These are phyloP conservation scores for Picathartes gymnocephalus DNA, from an alignment of 2,113 vertebrate genomes.

Conservation along the genomic window DNA sequence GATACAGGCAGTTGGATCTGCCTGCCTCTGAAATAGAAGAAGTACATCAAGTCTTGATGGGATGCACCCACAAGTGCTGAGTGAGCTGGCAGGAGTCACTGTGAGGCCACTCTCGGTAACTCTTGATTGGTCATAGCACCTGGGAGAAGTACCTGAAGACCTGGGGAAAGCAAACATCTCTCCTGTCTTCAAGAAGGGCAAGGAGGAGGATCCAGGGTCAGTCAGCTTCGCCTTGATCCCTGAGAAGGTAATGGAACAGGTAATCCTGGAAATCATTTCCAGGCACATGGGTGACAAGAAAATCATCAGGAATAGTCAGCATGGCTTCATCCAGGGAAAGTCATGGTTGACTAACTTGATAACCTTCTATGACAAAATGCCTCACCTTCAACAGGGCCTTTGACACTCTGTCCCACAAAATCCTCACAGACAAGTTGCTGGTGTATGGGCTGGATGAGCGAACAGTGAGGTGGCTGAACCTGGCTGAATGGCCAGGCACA, in stretches of 20 bases:
- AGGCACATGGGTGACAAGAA: background rate
- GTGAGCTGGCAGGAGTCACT: background rate
- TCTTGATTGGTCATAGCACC: background rate
- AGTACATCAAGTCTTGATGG: background rate
- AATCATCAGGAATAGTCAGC: background rate
- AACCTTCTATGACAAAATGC: background rate
- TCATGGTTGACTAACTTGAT: background rate
- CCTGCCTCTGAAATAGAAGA: background rate
- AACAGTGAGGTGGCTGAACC: background rate
- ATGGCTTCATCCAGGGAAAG: background rate
- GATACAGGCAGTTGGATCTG: background rate
- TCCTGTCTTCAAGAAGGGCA: background rate
- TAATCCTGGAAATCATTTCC: background rate
- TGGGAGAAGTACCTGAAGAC: background rate
- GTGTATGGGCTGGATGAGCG: background rate
- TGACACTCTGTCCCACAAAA: background rate
- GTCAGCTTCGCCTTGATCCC: background rate
- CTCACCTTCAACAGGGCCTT: background rate
- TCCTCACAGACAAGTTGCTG: background rate
- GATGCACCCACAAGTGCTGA: background rate
- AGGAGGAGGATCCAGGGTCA: background rate
- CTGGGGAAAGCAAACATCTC: background rate
- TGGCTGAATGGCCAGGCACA: background rate
- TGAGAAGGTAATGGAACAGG: background rate
- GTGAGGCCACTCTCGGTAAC: rapidly evolving